phyloP scores from a whole-genome alignment of 2,113 vertebrate genomes.

The Lampris incognitus region DNA sequence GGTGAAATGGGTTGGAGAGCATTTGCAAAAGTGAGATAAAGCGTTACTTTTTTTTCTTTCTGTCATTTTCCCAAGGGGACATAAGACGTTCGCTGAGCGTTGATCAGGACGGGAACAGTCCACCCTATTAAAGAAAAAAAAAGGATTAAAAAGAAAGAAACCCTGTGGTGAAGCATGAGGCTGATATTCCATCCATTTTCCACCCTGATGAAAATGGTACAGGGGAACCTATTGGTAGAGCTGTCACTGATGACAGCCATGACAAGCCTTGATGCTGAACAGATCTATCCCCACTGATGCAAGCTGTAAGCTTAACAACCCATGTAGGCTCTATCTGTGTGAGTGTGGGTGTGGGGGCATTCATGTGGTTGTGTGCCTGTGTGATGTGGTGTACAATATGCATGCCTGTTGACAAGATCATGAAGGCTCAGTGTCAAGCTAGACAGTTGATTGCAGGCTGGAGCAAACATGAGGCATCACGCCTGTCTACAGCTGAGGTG shows the following conservation, averaged over 20 bases:
- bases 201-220: slow-evolving; percentile 37
- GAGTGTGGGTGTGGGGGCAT: slow-evolving; percentile 9
- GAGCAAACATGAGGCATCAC: slow-evolving; percentile 65
- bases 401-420: slow-evolving; percentile 61
- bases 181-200: slow-evolving; percentile 57
- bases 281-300: slow-evolving; percentile 65
- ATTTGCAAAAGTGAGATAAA: slow-evolving; percentile 78
- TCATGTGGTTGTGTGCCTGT: slow-evolving; percentile 24
- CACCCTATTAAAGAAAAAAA: slow-evolving; percentile 6
- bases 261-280: slow-evolving; percentile 60
- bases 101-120: slow-evolving; percentile 39
- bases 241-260: slow-evolving; percentile 64
- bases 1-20: slow-evolving; percentile 60
- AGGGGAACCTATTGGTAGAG: slow-evolving; percentile 11
- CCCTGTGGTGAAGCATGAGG: background rate
- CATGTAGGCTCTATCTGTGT: slow-evolving; percentile 37
- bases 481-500: slow-evolving; percentile 58
- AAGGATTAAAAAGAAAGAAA: background rate
- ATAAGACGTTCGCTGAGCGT: slow-evolving; percentile 30
- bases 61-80: slow-evolving; percentile 31
- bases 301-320: slow-evolving; percentile 58
- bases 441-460: slow-evolving; percentile 67
- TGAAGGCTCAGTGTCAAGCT: slow-evolving; percentile 61
- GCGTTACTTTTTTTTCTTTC: slow-evolving; percentile 11
- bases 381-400: slow-evolving; percentile 59